Percentiles rank a stretch among this genome's conserved stretches.
Evolutionary conservation across 2,888 invertebrate genomes (phyloP).

Genomic region (Acanthococcus lagerstroemiae): DNA sequence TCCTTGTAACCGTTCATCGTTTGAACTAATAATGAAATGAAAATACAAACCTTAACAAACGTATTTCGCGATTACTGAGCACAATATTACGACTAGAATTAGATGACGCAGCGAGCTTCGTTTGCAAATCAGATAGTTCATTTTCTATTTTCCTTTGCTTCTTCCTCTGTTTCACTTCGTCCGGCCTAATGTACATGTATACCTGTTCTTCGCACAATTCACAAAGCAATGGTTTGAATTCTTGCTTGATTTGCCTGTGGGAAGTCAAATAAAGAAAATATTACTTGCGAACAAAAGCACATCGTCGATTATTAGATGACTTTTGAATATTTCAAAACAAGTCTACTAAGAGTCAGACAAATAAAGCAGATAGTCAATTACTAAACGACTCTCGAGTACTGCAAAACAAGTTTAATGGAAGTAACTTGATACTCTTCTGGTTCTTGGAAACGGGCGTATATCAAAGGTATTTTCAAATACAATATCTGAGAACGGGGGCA

Average conservation of each 20-base stretch:
- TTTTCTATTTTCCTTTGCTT: constrained; percentile 83
- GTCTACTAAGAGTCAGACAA: not conserved
- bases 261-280: constrained; percentile 14
- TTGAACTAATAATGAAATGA: not conserved
- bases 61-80: constrained; percentile 80
- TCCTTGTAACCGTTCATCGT: not conserved
- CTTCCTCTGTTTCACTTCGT: constrained; percentile 75
- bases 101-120: constrained; percentile 66
- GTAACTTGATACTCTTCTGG: no score
- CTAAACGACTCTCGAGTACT: no score
- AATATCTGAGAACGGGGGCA: no score
- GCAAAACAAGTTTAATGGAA: no score
- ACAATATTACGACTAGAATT: constrained; percentile 64
- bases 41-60: constrained; percentile 57
- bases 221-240: constrained; percentile 61
- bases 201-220: constrained; percentile 81
- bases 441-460: no score
- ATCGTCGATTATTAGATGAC: not conserved
- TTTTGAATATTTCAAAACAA: not conserved
- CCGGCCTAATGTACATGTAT: constrained; percentile 68
- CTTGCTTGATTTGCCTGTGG: constrained; percentile 57
- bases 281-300: no score
- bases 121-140: constrained; percentile 76
- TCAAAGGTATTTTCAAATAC: no score
- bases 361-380: no score